Base-by-base conservation (phyloP, 2,797 vertebrate genomes). In the Sandelia bainsii region DNA sequence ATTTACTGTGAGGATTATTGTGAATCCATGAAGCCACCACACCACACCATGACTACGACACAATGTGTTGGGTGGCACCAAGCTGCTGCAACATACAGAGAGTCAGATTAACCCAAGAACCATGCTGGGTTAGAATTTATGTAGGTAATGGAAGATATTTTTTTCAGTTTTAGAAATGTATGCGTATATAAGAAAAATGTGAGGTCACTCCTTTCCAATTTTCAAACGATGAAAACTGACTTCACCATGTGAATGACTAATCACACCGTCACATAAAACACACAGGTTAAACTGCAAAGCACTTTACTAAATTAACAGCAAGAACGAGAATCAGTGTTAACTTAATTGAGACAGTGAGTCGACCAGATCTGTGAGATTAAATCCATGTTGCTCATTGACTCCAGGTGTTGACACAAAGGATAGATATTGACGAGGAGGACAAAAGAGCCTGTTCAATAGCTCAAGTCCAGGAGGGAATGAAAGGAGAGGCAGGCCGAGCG, bases 391-490 rank as follows among this genome's bases (percentile, higher is more conserved):
- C 25, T 72, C 59, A 78, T 69, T 27, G 69, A 80, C 62, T 75
- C 52, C 2, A 48, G 63, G 40, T 58, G 71, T 64, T 44, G 74
- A 84, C 75, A 89, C 79, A 87, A 84, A 80, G 64, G 60, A 72
- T 51, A 37, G 37, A 32, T 84, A 86, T 82, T 72, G 88, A 89
- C 82, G 72, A 40, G 37, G 39, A 74, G 75, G 66, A 89, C 77
- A 80, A 75, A 79, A 53, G 70, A 68, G 69, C n/a, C 54, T 57
- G 58, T 80, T 79, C 69, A 86, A 72, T 79, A 76, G 80, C 42
- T 78, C 72, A 77, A 79, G 64, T 68, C 73, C 46, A 65, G 1
- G 1, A 72, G 14, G 29, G 66, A 79, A 51, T 42, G 62, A 75
- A 62, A 53, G 69, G 32, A 22, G 19, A 22, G 19, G 65, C 72